phyloP scores from a whole-genome alignment of 1,140 invertebrate species.

The Plodia interpunctella region DNA sequence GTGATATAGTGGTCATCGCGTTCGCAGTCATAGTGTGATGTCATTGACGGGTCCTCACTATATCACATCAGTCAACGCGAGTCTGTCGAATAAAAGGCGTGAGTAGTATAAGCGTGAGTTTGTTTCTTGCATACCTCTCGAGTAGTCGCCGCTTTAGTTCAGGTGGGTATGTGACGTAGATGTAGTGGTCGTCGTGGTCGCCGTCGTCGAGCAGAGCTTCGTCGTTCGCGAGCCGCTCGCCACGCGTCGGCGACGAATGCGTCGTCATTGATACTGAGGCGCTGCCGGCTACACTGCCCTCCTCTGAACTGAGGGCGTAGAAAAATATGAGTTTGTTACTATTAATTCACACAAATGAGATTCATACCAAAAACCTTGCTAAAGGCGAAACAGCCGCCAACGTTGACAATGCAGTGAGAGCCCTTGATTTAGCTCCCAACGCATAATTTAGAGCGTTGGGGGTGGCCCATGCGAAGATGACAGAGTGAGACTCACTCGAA shows the following conservation, averaged over 20 bases:
- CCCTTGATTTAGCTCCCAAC: too few species aligned
- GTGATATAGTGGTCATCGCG: too few species aligned
- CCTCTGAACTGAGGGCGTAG: conserved; percentile 77
- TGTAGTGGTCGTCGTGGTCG: conserved; percentile 84
- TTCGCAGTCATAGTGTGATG: conserved; percentile 27
- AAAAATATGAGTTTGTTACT: conserved; percentile 3
- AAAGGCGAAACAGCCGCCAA: too few species aligned
- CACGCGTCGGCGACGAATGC: conserved; percentile 78
- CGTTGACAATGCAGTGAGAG: too few species aligned
- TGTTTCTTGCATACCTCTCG: conserved; percentile 82
- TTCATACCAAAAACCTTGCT: too few species aligned
- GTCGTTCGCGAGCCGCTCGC: conserved; percentile 61
- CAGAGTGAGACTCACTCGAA: conserved; percentile 91
- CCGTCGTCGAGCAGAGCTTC: conserved; percentile 65
- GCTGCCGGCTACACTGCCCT: conserved; percentile 79
- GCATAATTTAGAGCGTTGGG: too few species aligned
- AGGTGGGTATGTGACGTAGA: conserved; percentile 90
- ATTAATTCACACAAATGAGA: too few species aligned
- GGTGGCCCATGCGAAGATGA: too few species aligned
- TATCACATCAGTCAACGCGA: too few species aligned
- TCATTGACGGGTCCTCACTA: conserved; percentile 51
- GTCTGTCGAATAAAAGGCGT: conserved; percentile 49
- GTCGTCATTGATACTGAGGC: conserved; percentile 80
- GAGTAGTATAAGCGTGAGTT: conserved; percentile 58
- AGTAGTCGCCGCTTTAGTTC: conserved; percentile 87